Evolutionary conservation across 2,797 vertebrate genomes (phyloP).

Genomic region (Enteromius radiatus): DNA sequence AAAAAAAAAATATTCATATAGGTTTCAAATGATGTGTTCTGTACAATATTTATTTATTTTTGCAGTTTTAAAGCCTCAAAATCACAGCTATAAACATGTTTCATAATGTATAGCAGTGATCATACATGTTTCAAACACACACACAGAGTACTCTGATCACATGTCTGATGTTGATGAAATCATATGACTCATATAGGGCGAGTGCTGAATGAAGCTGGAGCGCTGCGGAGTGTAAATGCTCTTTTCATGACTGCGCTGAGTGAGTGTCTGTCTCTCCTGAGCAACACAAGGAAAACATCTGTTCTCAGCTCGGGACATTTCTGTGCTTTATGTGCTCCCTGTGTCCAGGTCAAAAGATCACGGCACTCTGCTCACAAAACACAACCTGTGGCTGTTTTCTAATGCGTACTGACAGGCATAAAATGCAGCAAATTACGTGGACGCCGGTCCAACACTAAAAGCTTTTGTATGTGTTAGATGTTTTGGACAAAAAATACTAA

Average conservation of each 20-base stretch:
- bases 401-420: slow-evolving; percentile 55
- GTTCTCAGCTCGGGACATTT: slow-evolving; percentile 65
- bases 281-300: slow-evolving; percentile 71
- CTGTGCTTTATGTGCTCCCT: slow-evolving; percentile 61
- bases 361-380: slow-evolving; percentile 56
- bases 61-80: background rate
- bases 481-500: slow-evolving; percentile 3
- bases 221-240: background rate
- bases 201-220: slow-evolving; percentile 2
- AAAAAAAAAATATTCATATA: background rate
- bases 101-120: background rate
- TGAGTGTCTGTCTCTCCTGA: slow-evolving; percentile 43
- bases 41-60: background rate
- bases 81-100: no score
- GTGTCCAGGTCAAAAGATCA: slow-evolving; percentile 68
- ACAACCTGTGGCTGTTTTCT: slow-evolving; percentile 57
- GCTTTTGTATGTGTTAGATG: slow-evolving; percentile 10
- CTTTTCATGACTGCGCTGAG: slow-evolving; percentile 22
- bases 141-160: background rate
- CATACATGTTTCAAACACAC: background rate
- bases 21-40: background rate
- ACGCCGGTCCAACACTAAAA: background rate
- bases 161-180: background rate
- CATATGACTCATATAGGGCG: background rate
- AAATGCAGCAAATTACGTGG: slow-evolving; percentile 34